Percentiles rank a stretch among this genome's conserved stretches.
Evolutionary conservation across 1,140 invertebrate genomes (phyloP).

Genomic region (Diabrotica virgifera): DNA sequence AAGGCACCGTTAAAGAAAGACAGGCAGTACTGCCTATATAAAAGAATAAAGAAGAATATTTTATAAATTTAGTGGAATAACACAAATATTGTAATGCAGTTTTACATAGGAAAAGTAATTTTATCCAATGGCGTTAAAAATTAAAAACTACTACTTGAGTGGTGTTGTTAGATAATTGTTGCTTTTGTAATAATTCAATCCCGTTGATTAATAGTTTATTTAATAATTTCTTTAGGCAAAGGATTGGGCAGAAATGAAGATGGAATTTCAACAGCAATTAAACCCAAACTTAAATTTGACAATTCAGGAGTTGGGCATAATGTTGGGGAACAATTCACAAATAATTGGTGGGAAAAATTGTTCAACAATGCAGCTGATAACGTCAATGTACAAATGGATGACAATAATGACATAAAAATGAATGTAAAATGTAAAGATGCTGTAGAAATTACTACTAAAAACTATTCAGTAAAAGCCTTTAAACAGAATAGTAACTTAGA

Average conservation of each 20-base stretch:
- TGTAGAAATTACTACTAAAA: constrained; percentile 53
- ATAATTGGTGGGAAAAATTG: constrained; percentile 78
- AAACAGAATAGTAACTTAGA: constrained; percentile 47
- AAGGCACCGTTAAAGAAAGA: no score
- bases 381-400: constrained; percentile 51
- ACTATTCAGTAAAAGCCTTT: constrained; percentile 46
- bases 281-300: constrained; percentile 75
- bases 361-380: constrained; percentile 72
- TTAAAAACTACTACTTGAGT: no score
- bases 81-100: no score
- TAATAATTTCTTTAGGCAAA: constrained; percentile 58
- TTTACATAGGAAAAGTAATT: no score
- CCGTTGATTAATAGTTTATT: constrained; percentile 1
- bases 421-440: constrained; percentile 45
- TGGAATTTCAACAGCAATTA: constrained; percentile 72
- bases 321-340: constrained; percentile 64
- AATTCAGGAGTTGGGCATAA: constrained; percentile 74
- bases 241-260: constrained; percentile 74
- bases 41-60: no score
- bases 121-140: no score
- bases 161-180: no score
- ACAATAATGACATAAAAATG: constrained; percentile 43
- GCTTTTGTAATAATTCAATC: no score
- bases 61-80: no score
- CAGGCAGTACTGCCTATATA: no score